Evolutionary conservation across 2,888 invertebrate genomes (phyloP).

Genomic region (Idaea dimidiata): DNA sequence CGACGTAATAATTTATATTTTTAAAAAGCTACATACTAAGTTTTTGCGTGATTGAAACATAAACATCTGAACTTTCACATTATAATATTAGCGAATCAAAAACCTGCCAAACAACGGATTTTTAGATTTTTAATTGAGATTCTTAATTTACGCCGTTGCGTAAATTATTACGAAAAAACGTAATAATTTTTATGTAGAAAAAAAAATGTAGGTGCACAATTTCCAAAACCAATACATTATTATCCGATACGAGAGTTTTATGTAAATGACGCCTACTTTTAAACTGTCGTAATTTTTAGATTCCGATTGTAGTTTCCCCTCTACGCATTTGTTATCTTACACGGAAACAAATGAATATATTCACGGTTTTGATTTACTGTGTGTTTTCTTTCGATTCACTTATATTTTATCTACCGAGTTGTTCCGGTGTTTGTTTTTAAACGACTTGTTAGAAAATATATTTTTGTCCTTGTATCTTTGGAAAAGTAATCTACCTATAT

Average conservation of each 20-base stretch:
- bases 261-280: slow-evolving; percentile 79
- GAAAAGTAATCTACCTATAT: too few species aligned
- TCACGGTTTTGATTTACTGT: slow-evolving; percentile 67
- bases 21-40: too few species aligned
- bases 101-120: too few species aligned
- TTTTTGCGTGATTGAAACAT: too few species aligned
- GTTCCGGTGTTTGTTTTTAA: slow-evolving; percentile 26
- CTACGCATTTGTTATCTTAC: slow-evolving; percentile 71
- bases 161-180: too few species aligned
- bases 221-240: slow-evolving; percentile 60
- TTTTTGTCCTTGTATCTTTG: slow-evolving; percentile 7
- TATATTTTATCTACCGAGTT: slow-evolving; percentile 29
- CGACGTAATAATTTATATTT: too few species aligned
- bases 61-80: too few species aligned
- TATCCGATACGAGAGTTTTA: slow-evolving; percentile 75
- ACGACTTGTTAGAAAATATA: not conserved
- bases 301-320: slow-evolving; percentile 76
- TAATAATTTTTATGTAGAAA: not conserved
- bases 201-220: slow-evolving; percentile 34
- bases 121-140: too few species aligned
- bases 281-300: slow-evolving; percentile 80
- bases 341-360: slow-evolving; percentile 71
- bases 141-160: too few species aligned
- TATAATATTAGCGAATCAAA: too few species aligned
- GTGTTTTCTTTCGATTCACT: slow-evolving; percentile 49